Evolutionary conservation across 2,797 vertebrate genomes (phyloP).

Genomic region (Antennarius maculatus): DNA sequence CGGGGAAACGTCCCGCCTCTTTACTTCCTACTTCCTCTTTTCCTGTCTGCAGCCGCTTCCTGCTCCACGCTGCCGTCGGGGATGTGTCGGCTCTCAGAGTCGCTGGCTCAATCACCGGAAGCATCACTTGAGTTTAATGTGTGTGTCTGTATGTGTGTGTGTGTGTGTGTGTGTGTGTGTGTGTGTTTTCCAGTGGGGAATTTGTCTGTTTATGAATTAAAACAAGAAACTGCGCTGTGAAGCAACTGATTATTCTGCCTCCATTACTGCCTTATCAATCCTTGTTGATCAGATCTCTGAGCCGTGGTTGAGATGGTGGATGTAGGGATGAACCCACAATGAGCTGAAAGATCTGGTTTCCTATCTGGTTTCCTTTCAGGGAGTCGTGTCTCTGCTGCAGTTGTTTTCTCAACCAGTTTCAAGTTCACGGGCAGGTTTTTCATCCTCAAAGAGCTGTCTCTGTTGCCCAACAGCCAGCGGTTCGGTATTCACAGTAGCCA

Average conservation of each 20-base stretch:
- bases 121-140: constrained; percentile 19
- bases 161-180: background rate
- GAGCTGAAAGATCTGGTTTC: constrained; percentile 35
- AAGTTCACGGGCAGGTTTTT: constrained; percentile 22
- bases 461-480: no score
- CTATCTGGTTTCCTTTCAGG: constrained; percentile 23
- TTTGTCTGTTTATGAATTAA: constrained; percentile 16
- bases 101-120: constrained; percentile 66
- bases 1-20: constrained; percentile 66
- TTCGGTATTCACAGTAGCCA: background rate
- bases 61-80: constrained; percentile 59
- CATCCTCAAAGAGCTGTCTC: background rate
- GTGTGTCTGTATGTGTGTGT: background rate
- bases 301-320: background rate
- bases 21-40: constrained; percentile 73
- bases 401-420: constrained; percentile 27
- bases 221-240: background rate
- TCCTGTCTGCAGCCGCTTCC: constrained; percentile 75
- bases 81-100: constrained; percentile 55
- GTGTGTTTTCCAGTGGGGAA: background rate
- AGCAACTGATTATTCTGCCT: background rate
- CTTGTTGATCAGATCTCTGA: background rate
- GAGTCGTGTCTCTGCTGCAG: background rate
- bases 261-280: background rate
- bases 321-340: constrained; percentile 10